A percentile compares a stretch with the other conserved stretches of the same genome.
Conservation (phyloP, 2,113 vertebrate genomes). For the Notechis scutatus region DNA sequence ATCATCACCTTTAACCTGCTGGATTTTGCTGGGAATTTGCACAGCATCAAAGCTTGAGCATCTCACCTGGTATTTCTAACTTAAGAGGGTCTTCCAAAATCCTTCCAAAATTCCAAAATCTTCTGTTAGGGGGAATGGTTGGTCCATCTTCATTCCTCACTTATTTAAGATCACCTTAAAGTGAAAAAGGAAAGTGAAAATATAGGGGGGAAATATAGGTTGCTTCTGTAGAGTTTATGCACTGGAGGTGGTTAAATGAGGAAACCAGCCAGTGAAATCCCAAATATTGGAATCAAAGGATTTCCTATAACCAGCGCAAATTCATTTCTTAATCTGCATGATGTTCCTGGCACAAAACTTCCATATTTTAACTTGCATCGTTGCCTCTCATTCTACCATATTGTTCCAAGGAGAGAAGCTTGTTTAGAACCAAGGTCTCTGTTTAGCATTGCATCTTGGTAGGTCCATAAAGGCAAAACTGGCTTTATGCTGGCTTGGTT, state of each 20-base stretch:
- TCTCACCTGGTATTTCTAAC: background rate
- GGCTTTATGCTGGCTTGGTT: slow-evolving; percentile 6
- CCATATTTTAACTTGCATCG: background rate
- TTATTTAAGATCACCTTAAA: background rate
- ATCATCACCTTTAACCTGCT: background rate
- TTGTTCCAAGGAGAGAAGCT: background rate
- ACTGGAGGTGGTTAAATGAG: background rate
- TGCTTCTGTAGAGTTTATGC: background rate
- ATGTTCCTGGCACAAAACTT: background rate
- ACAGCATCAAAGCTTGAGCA: background rate
- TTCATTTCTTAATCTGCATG: background rate
- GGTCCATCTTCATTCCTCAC: background rate
- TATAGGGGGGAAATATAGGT: background rate
- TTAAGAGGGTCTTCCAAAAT: background rate
- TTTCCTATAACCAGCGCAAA: background rate
- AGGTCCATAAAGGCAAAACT: slow-evolving; percentile 5
- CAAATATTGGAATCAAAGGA: background rate
- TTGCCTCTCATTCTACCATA: too few relatives aligned
- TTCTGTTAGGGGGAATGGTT: background rate
- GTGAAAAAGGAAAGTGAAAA: background rate
- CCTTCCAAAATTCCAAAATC: too few relatives aligned
- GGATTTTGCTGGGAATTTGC: background rate
- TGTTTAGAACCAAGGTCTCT: background rate
- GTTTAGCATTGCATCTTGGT: background rate
- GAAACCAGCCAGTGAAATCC: background rate